Evolutionary conservation across 2,797 vertebrate species (phyloP).

Genomic region (Lateolabrax maculatus): DNA sequence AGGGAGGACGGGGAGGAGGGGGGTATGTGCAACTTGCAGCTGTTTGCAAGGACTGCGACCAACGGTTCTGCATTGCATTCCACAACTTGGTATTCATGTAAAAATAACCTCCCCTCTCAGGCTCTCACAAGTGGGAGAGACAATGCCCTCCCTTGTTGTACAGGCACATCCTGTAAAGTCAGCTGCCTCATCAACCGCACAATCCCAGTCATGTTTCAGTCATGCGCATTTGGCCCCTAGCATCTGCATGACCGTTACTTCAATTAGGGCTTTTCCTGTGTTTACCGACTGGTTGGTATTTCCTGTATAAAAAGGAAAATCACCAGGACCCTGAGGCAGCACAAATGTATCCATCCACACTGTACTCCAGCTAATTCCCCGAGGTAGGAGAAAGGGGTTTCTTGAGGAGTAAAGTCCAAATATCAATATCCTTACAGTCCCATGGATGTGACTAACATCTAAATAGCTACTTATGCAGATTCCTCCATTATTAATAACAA

Average conservation of each 20-base stretch:
- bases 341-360: background rate
- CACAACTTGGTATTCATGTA: constrained; percentile 75
- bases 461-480: background rate
- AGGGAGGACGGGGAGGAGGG: background rate
- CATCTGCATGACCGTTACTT: constrained; percentile 21
- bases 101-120: constrained; percentile 73
- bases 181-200: constrained; percentile 73
- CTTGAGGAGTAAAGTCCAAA: background rate
- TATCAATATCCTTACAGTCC: background rate
- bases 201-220: constrained; percentile 64
- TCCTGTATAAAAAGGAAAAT: constrained; percentile 22
- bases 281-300: constrained; percentile 26
- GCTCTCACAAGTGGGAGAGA: constrained; percentile 61
- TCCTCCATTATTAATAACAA: background rate
- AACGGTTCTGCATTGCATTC: constrained; percentile 70
- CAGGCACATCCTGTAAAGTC: constrained; percentile 76
- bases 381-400: background rate
- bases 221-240: constrained; percentile 57
- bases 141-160: constrained; percentile 78
- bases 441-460: background rate
- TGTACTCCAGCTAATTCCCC: background rate
- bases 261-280: constrained; percentile 51
- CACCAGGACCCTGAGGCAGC: background rate
- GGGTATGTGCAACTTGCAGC: constrained; percentile 68
- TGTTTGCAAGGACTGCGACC: constrained; percentile 66